Evolutionary conservation across 92 coral and sea anemone genomes (phyloP).

Genomic region (Nematostella vectensis): DNA sequence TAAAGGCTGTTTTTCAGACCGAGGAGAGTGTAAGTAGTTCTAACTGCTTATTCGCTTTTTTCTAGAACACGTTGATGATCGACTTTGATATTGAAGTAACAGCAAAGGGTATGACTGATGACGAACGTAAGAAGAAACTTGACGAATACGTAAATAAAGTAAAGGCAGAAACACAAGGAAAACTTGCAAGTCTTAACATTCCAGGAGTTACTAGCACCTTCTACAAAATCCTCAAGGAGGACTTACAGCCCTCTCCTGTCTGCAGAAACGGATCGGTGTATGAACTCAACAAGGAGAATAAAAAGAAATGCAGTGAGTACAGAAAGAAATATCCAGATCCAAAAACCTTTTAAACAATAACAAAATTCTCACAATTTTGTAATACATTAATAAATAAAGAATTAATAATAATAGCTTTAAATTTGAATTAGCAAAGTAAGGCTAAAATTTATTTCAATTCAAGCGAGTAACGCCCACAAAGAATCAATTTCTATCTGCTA

Average conservation of each 20-base stretch:
- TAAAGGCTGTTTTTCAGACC: too few species aligned
- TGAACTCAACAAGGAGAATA: conserved; percentile 44
- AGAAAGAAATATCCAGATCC: too few species aligned
- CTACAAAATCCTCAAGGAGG: conserved; percentile 18
- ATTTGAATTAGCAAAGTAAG: too few species aligned
- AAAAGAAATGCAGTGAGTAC: conserved; percentile 68
- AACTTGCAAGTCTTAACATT: conserved; percentile 35
- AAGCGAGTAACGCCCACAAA: too few species aligned
- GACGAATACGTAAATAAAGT: conserved; percentile 40
- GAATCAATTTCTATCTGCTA: too few species aligned
- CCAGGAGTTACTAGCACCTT: conserved; percentile 26
- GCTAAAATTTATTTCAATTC: too few species aligned
- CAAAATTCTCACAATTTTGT: too few species aligned
- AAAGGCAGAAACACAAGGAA: conserved; percentile 19
- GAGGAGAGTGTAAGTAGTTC: too few species aligned
- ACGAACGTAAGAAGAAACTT: conserved; percentile 22
- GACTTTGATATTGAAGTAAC: conserved; percentile 55
- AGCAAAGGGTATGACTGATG: conserved; percentile 39
- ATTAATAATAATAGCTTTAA: too few species aligned
- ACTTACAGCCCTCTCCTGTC: conserved; percentile 35
- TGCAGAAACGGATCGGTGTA: conserved; percentile 65
- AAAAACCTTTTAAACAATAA: too few species aligned
- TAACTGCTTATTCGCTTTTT: neutral
- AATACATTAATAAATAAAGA: too few species aligned
- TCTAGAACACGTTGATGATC: conserved; percentile 56